Conservation (phyloP, 1,140 invertebrate species). For the Zaprionus nigranus region DNA sequence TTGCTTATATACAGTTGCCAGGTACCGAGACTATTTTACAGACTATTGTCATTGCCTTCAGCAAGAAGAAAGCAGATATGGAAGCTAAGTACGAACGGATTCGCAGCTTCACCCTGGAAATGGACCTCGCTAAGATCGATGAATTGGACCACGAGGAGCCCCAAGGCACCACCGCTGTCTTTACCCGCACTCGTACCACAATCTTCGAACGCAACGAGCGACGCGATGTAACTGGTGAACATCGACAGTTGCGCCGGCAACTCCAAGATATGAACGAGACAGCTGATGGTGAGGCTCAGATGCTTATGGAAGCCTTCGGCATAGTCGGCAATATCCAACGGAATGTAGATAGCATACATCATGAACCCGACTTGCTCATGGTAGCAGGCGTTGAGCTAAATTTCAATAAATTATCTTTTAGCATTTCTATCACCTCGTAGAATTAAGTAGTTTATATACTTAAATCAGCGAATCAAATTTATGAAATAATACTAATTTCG, state of each 20-base stretch:
- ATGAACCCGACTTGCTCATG: background rate
- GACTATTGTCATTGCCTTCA: constrained; percentile 63
- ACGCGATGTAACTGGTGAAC: constrained; percentile 56
- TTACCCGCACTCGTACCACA: constrained; percentile 44
- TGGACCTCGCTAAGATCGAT: constrained; percentile 49
- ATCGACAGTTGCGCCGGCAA: constrained; percentile 47
- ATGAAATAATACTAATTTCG: too few species aligned
- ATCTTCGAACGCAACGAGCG: constrained; percentile 62
- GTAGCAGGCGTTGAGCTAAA: background rate
- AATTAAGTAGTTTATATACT: too few species aligned
- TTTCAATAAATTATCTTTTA: background rate
- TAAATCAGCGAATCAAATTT: too few species aligned
- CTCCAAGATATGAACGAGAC: constrained; percentile 52
- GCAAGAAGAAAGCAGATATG: constrained; percentile 36
- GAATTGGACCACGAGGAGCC: constrained; percentile 43
- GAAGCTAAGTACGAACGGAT: constrained; percentile 47
- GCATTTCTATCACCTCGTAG: too few species aligned
- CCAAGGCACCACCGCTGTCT: constrained; percentile 36
- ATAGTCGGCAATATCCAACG: constrained; percentile 64
- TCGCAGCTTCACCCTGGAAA: constrained; percentile 39
- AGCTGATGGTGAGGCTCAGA: constrained; percentile 55
- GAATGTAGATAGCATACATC: constrained; percentile 43
- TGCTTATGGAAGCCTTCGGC: constrained; percentile 69
- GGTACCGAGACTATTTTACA: constrained; percentile 55
- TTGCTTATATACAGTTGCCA: constrained; percentile 62